A percentile compares a stretch with the other conserved stretches of the same genome.
Evolutionary conservation across 2,797 vertebrate genomes (phyloP).

Genomic region (Acropternis orthonyx): DNA sequence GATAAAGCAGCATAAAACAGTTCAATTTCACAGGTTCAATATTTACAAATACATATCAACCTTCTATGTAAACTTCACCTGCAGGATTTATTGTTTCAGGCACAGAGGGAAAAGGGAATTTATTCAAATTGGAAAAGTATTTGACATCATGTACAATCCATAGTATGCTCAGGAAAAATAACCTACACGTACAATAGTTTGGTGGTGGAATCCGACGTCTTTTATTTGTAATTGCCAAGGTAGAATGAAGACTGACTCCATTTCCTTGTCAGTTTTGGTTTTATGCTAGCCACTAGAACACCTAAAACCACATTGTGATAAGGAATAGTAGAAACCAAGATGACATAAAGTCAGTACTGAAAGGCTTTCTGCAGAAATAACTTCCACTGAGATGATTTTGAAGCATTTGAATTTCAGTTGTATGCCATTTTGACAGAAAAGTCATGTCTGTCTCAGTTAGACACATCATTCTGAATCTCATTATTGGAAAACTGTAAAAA

Average conservation of each 20-base stretch:
- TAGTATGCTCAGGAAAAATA: background rate
- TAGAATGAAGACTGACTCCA: background rate
- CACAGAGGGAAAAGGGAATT: background rate
- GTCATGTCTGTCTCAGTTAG: background rate
- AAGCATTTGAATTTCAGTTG: background rate
- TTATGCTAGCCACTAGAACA: background rate
- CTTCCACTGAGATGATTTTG: background rate
- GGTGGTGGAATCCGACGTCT: background rate
- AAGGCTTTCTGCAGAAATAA: background rate
- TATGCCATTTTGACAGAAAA: background rate
- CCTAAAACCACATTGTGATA: background rate
- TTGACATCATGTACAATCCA: background rate
- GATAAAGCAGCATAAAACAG: background rate
- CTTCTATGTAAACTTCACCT: background rate
- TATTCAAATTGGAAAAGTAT: background rate
- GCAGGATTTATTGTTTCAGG: background rate
- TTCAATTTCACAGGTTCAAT: background rate
- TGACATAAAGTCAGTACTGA: background rate
- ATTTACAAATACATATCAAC: background rate
- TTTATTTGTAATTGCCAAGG: background rate
- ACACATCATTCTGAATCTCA: background rate
- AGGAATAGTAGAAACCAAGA: background rate
- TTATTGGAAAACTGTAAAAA: background rate
- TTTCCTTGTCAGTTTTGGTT: background rate
- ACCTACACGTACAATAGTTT: accelerated